Conservation (phyloP, 2,888 invertebrate species). For the Aproaerema taeniolella region DNA sequence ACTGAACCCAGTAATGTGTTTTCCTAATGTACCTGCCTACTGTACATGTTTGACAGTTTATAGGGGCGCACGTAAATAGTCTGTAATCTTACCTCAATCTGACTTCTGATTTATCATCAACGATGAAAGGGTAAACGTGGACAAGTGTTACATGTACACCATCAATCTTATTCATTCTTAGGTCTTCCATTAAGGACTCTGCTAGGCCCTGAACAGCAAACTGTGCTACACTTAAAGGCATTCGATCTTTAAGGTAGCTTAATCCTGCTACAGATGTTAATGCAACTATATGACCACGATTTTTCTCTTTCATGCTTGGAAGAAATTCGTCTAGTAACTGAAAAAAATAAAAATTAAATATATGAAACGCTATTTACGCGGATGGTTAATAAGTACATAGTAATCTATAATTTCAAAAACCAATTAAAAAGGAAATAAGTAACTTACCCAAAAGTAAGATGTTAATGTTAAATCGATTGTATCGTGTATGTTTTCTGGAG, state of each 20-base stretch:
- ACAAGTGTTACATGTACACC: conserved; percentile 78
- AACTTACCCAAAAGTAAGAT: conserved; percentile 80
- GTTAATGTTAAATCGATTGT: conserved; percentile 78
- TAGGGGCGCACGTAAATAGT: too few species aligned
- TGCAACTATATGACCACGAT: conserved; percentile 79
- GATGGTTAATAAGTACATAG: too few species aligned
- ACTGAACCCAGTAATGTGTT: too few species aligned
- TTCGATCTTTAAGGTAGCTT: conserved; percentile 75
- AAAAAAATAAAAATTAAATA: conserved; percentile 12
- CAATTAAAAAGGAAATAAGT: too few species aligned
- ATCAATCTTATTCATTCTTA: conserved; percentile 73
- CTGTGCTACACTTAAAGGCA: conserved; percentile 80
- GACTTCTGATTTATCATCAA: conserved; percentile 72
- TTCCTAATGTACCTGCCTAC: too few species aligned
- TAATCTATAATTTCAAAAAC: too few species aligned
- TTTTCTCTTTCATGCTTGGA: conserved; percentile 77
- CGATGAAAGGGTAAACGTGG: conserved; percentile 80
- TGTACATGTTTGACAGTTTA: too few species aligned
- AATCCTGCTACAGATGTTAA: conserved; percentile 80
- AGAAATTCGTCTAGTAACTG: conserved; percentile 79
- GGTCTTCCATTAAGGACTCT: conserved; percentile 79
- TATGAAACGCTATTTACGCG: too few species aligned
- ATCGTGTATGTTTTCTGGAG: conserved; percentile 69
- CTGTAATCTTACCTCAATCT: conserved; percentile 62
- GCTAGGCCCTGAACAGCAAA: conserved; percentile 82